Evolutionary conservation across 2,113 vertebrate species (phyloP).

Genomic region (Hydrolagus affinis): DNA sequence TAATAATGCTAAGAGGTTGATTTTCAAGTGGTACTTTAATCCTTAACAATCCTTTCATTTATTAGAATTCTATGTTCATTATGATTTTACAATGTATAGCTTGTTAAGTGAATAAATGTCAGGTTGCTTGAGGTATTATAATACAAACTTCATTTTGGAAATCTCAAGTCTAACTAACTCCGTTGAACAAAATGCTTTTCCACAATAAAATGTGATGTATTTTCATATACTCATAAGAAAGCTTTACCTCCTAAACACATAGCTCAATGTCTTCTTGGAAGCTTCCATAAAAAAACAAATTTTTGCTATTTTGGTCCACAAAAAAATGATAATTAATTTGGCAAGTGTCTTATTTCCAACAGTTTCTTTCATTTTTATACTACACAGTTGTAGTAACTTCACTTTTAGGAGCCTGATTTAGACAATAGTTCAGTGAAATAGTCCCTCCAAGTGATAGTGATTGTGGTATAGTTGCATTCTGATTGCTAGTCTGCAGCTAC

Average conservation of each 20-base stretch:
- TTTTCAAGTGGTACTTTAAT: conserved; percentile 55
- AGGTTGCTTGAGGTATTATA: conserved; percentile 61
- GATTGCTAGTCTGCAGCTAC: no score
- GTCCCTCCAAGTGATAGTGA: no score
- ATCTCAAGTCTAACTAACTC: conserved; percentile 25
- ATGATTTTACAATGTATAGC: conserved; percentile 69
- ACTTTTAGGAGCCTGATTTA: no score
- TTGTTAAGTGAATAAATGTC: conserved; percentile 78
- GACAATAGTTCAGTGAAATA: no score
- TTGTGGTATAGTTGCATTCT: no score
- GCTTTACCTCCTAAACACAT: conserved; percentile 9
- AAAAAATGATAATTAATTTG: not conserved
- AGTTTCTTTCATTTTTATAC: no score
- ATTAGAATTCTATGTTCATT: conserved; percentile 70
- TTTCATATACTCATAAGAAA: conserved; percentile 2
- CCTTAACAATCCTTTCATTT: conserved; percentile 65
- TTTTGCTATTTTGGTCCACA: not conserved
- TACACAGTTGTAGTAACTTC: no score
- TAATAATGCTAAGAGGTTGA: conserved; percentile 21
- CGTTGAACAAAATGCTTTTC: not conserved
- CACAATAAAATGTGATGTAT: not conserved
- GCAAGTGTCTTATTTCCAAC: not conserved
- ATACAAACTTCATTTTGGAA: conserved; percentile 59
- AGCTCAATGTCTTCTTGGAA: not conserved
- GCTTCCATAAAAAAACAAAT: not conserved